Percentiles rank a stretch among this genome's conserved stretches.
Conservation (phyloP, 2,797 vertebrate species). For the Myotis planiceps region DNA sequence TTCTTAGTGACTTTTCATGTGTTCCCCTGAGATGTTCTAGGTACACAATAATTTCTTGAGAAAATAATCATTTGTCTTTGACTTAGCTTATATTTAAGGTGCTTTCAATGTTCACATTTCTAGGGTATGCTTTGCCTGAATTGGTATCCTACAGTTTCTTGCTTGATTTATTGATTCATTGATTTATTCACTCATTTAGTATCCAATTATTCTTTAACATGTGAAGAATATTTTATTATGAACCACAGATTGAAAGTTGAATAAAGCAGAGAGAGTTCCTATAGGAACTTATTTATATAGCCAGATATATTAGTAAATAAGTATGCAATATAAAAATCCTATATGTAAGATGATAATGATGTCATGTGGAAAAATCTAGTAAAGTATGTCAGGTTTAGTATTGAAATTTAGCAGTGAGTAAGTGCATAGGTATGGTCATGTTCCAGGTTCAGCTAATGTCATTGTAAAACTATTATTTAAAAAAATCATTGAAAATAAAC, state of each 20-base stretch:
- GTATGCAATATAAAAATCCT: not conserved
- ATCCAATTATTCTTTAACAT: conserved; percentile 3
- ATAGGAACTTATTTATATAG: not conserved
- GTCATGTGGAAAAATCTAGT: not conserved
- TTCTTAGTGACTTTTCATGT: not conserved
- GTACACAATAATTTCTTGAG: not conserved
- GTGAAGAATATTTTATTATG: not conserved
- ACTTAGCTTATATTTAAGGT: not conserved
- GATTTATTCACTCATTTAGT: not conserved
- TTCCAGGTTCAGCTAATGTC: not conserved
- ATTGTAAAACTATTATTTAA: not conserved
- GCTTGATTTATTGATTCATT: not conserved
- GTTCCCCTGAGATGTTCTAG: not conserved
- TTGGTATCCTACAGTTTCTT: not conserved
- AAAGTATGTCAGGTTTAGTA: not conserved
- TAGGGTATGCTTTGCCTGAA: not conserved
- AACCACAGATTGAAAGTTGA: not conserved
- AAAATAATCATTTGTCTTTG: not conserved
- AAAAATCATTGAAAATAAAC: not conserved
- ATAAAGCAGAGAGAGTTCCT: not conserved
- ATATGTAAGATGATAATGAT: not conserved
- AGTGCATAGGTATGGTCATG: not conserved
- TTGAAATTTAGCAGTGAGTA: not conserved
- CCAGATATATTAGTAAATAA: not conserved
- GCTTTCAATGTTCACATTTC: not conserved